Evolutionary conservation across 2,888 invertebrate genomes (phyloP).

Genomic region (Stenurella melanura): DNA sequence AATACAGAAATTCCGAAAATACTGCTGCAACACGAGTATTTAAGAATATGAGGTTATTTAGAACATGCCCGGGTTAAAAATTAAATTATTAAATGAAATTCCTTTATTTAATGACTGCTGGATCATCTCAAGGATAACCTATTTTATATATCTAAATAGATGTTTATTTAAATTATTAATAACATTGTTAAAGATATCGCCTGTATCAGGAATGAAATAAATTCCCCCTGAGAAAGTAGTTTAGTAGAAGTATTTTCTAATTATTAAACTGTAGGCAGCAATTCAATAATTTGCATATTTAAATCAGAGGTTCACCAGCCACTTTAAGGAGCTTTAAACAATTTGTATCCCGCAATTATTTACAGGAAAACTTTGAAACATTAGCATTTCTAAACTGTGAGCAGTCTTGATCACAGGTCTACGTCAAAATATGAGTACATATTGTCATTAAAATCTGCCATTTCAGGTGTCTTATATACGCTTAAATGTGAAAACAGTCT

Average conservation of each 20-base stretch:
- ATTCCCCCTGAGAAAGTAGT: not conserved
- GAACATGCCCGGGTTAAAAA: no score
- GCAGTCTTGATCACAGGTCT: not conserved
- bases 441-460: no score
- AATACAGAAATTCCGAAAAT: no score
- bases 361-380: not conserved
- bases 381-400: not conserved
- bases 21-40: no score
- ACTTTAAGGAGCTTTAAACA: not conserved
- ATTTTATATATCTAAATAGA: no score
- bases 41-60: no score
- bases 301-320: not conserved
- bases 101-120: no score
- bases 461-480: not conserved
- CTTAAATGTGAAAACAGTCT: no score
- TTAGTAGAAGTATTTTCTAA: not conserved
- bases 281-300: constrained; percentile 1
- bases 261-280: not conserved
- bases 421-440: not conserved
- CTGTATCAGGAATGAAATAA: not conserved
- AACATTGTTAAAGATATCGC: no score
- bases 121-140: no score
- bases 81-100: no score
- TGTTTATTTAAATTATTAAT: no score
- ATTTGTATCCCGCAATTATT: not conserved